Evolutionary conservation across 2,797 vertebrate species (phyloP), one percentile per base, ranked within the genome.

Genomic region (Pitangus sulphuratus): DNA sequence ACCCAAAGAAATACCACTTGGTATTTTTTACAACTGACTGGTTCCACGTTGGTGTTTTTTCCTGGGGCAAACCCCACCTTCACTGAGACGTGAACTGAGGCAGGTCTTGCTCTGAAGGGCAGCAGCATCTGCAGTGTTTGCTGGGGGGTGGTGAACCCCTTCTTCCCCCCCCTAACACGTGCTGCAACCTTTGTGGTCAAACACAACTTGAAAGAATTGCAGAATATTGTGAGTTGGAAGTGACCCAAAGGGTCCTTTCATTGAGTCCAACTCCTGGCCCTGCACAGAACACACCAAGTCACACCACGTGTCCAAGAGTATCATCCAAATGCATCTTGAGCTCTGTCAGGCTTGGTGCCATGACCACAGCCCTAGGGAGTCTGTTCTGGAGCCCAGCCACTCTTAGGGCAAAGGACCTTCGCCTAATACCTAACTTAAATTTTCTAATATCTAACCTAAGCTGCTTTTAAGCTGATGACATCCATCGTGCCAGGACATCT

Each of bases 261-360:
- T 19, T 2, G 18, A 65, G 24, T 77, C 28, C 21, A 35, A 3
- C 33, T 58, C 58, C 25, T 19, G 12, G 44, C 8, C 17, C 5
- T 33, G 9, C n/a, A 45, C 25, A 40, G 12, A 8, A 35, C 33
- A 65, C 4, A 26, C 30, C 21, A 16, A 62, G 14, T 19, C 30
- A 30, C 12, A 19, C 8, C 39, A 39, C 0, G 0, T 45, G 25
- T 14, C 15, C 0, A 0, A 16, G 25, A 58, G 8, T 0, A 0
- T 31, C 18, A 20, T 17, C n/a, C 20, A 51, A 45, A 31, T 4
- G 3, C 14, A 45, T 33, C 10, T 30, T 64, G 57, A 45, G 8
- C 11, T 76, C 19, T 45, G 8, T 26, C 44, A 70, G 62, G 12
- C 39, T 45, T 53, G 33, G 21, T 20, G 58, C 33, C 35, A 15